phyloP scores from a whole-genome alignment of 2,888 invertebrate genomes.

The Pterostichus niger region DNA sequence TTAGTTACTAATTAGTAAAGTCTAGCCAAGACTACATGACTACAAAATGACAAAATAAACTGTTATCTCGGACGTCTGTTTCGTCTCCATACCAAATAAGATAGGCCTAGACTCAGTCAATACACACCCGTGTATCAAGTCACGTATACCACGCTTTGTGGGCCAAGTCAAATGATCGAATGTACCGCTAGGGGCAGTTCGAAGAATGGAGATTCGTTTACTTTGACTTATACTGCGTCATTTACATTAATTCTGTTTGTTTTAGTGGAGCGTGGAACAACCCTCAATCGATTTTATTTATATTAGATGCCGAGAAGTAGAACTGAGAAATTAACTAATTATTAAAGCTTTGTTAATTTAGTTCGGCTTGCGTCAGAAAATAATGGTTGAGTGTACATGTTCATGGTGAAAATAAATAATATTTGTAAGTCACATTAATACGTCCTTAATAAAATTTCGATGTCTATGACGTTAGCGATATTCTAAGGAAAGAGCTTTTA shows the following conservation, averaged over 20 bases:
- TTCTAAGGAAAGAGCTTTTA: too few species aligned
- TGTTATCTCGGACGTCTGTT: slow-evolving; percentile 26
- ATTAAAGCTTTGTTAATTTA: slow-evolving; percentile 41
- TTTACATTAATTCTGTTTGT: slow-evolving; percentile 49
- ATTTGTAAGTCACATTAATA: slow-evolving; percentile 25
- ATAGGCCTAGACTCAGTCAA: neutral
- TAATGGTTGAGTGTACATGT: neutral
- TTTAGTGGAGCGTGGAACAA: slow-evolving; percentile 21
- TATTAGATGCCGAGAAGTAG: neutral
- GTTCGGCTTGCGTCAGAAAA: slow-evolving; percentile 18
- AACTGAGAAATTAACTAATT: slow-evolving; percentile 35
- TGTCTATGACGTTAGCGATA: neutral
- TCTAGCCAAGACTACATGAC: slow-evolving; percentile 30
- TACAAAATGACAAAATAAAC: slow-evolving; percentile 13
- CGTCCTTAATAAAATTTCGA: slow-evolving; percentile 16
- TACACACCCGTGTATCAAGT: slow-evolving; percentile 12
- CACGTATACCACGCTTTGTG: slow-evolving; percentile 12
- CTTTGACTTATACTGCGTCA: slow-evolving; percentile 12
- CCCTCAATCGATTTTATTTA: slow-evolving; percentile 35
- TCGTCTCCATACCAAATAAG: neutral
- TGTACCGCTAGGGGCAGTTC: neutral
- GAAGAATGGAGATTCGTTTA: neutral
- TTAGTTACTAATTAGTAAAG: neutral
- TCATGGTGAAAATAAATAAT: slow-evolving; percentile 30
- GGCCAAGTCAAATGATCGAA: neutral